Evolutionary conservation across 1,140 invertebrate genomes (phyloP), one percentile per base, ranked within the genome.

Genomic region (Drosophila nasuta): DNA sequence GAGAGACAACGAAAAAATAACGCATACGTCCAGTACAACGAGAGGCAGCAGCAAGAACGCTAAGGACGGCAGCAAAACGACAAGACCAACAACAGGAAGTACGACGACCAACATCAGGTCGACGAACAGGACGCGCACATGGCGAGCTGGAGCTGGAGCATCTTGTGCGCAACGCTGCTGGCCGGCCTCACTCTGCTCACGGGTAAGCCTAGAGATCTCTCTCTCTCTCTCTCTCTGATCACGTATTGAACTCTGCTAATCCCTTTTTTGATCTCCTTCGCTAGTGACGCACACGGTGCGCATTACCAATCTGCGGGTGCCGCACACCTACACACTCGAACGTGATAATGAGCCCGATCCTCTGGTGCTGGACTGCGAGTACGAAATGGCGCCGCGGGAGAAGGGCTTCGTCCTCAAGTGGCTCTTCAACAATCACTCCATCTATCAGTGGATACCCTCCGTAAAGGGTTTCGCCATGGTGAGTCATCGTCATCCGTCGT

Each of bases 371-470:
- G 92, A 93, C 78, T 93, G 92, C 64, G 92, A 92, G 77, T 92
- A 92, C 70, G 92, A 92, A 64, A 77, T 92, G 46, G 85, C 72
- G 45, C 65, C 85, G 33, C 45, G 68, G 49, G 92, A 92, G 77
- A 89, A 89, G 67, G 92, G 92, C 48, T 92, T 93, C 77, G 92
- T 93, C 2, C 78, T 93, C 43, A 93, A 93, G 75, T 93, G 92
- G 92, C 73, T 92, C 57, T 91, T 92, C 51, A 92, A 93, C 66
- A 91, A 91, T 75, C 81, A 92, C 59, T 91, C 86, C 69, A 92
- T 93, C 78, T 93, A 93, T 72, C 92, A 93, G 62, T 93, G 92
- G 92, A 93, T 93, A 82, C 92, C 92, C 60, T 82, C 82, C 57
- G 87, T 91, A 46, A 92, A 92, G 67, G 89, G 89, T 56, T 92